A percentile compares a stretch with the other conserved stretches of the same genome.
Conservation (phyloP, 2,113 vertebrate genomes). For the Macaca nemestrina region DNA sequence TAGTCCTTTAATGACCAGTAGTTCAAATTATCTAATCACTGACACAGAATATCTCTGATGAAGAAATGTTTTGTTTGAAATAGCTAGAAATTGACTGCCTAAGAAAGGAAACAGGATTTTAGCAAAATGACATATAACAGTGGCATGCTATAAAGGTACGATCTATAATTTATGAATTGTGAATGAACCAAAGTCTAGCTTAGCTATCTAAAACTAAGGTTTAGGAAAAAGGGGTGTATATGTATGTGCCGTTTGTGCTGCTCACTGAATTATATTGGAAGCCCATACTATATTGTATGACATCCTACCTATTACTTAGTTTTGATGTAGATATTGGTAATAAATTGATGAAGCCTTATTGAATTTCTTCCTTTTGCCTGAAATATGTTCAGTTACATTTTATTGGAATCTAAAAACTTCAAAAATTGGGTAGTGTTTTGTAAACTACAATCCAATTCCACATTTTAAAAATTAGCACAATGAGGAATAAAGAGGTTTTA, state of each 20-base stretch:
- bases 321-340: not conserved
- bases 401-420: not conserved
- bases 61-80: not conserved
- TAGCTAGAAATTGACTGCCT: not conserved
- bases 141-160: not conserved
- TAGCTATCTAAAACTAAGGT: not conserved
- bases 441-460: not conserved
- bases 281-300: not conserved
- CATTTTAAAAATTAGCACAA: not conserved
- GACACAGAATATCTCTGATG: not conserved
- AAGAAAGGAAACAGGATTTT: not conserved
- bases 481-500: not conserved
- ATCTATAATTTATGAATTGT: not conserved
- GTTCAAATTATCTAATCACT: slow-evolving; percentile 4
- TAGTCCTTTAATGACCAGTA: not conserved
- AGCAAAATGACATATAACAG: not conserved
- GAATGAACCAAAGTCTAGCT: not conserved
- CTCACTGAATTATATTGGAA: not conserved
- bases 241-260: not conserved
- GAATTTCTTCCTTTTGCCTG: not conserved
- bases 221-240: not conserved
- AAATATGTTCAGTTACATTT: not conserved
- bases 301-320: not conserved
- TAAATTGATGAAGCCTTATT: not conserved
- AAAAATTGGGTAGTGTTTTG: slow-evolving; percentile 1